Conservation (phyloP, 1,140 invertebrate species). For the Trachelipus rathkii region DNA sequence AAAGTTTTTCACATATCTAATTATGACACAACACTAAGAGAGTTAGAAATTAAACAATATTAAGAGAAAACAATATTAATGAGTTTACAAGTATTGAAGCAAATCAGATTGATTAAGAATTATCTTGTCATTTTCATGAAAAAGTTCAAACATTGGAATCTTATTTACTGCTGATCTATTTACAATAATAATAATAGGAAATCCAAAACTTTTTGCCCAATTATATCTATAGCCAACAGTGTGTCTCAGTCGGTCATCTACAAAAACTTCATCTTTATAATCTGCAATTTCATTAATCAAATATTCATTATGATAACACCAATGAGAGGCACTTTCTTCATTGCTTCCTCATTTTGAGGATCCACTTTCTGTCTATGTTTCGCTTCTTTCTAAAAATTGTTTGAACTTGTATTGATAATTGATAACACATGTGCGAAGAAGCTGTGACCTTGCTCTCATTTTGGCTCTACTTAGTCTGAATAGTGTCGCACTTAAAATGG, state of each 20-base stretch:
- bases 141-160: constrained; percentile 18
- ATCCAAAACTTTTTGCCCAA: neutral
- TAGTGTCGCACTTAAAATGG: constrained; percentile 21
- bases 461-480: constrained; percentile 23
- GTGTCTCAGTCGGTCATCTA: constrained; percentile 16
- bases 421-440: neutral
- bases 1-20: too few species aligned
- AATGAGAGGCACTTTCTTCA: constrained; percentile 14
- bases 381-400: neutral
- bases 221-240: constrained; percentile 11
- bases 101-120: neutral
- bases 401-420: neutral
- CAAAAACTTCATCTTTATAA: constrained; percentile 18
- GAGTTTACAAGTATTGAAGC: neutral
- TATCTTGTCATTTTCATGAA: neutral
- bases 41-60: too few species aligned
- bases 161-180: constrained; percentile 3
- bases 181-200: constrained; percentile 19
- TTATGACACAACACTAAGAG: too few species aligned
- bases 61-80: too few species aligned
- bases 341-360: constrained; percentile 21
- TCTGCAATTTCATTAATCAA: constrained; percentile 9
- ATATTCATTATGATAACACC: constrained; percentile 4
- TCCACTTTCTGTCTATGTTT: too few species aligned
- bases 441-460: neutral